Base-by-base conservation (phyloP, 2,113 vertebrate genomes). In the Lutjanus erythropterus region DNA sequence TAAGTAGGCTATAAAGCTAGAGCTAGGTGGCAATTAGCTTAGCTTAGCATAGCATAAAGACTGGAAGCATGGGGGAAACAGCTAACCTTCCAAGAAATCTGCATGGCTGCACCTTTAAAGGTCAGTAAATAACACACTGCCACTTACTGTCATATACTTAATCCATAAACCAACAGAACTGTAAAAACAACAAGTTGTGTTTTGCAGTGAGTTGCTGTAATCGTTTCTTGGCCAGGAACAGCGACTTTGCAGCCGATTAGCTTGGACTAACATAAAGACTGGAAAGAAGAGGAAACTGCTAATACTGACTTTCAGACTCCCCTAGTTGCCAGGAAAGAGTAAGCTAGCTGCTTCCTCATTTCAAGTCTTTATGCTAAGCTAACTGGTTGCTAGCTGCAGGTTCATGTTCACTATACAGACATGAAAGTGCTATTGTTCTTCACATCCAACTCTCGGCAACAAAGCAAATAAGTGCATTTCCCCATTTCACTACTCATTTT, bases 361-460 rank as follows among this genome's bases (percentile, higher is more conserved):
- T n/a, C 21, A 47, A 47, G n/a, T 70, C 46, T 25, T 18, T 31
- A 42, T 70, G 67, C 50, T 70, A 42, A 50, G 9, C 21, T 55
- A 70, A 42, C 37, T 25, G 42, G 4, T 31, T n/a, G 18, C 6
- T 29, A 15, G 31, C 66, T 39, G 31, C 37, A 50, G 35, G 16
- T 14, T 53, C 16, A 39, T 14, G 21, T 27, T 53, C 23, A 27
- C n/a, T n/a, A n/a, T n/a, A n/a, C n/a, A n/a, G n/a, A n/a, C n/a
- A n/a, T n/a, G n/a, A n/a, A n/a, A n/a, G n/a, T n/a, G n/a, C n/a
- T n/a, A n/a, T n/a, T n/a, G n/a, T n/a, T n/a, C n/a, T n/a, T n/a
- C n/a, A n/a, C n/a, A n/a, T n/a, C n/a, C n/a, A n/a, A n/a, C n/a
- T n/a, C n/a, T n/a, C n/a, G n/a, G n/a, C n/a, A 8, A 59, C 16